A percentile compares a stretch with the other conserved stretches of the same genome.
These are phyloP conservation scores for Lepus oiostolus DNA, from an alignment of 2,797 vertebrate species.

Conservation along the genomic window DNA sequence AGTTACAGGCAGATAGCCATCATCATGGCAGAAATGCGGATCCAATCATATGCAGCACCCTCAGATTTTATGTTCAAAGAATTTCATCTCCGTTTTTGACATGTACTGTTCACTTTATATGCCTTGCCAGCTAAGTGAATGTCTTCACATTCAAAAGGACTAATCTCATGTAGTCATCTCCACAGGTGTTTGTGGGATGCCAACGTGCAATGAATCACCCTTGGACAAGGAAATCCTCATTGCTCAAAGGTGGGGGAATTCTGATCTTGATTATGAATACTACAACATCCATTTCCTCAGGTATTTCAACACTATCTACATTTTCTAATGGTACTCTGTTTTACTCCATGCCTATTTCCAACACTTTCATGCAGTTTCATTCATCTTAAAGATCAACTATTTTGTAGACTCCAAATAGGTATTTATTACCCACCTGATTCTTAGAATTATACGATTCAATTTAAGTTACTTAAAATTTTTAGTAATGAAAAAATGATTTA, in stretches of 20 bases:
- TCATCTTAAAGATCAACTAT: background rate
- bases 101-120: background rate
- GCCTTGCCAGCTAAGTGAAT: background rate
- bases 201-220: background rate
- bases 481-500: background rate
- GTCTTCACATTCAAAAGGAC: background rate
- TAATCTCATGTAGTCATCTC: background rate
- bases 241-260: background rate
- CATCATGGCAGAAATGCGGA: background rate
- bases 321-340: background rate
- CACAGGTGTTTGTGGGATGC: background rate
- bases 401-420: background rate
- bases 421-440: background rate
- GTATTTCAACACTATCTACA: background rate
- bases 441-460: background rate
- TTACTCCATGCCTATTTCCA: background rate
- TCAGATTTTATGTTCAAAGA: background rate
- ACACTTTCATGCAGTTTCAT: background rate
- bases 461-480: background rate
- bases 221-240: background rate
- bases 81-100: background rate
- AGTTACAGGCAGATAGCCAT: background rate
- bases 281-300: background rate
- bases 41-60: background rate
- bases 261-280: background rate